phyloP scores from a whole-genome alignment of 2,888 invertebrate species.

The Chrysolina americana region DNA sequence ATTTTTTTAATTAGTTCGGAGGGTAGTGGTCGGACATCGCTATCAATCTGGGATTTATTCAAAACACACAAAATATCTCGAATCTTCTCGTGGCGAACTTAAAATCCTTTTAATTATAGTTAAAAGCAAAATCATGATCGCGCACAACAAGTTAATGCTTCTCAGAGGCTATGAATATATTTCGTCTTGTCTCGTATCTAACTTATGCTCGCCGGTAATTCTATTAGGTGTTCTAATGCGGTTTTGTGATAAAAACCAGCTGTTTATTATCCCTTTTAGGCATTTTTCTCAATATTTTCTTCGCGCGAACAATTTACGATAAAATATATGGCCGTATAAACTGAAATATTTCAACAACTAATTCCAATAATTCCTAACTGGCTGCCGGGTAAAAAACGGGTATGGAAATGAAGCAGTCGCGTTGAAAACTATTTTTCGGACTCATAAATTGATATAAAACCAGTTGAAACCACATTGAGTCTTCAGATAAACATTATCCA shows the following conservation, averaged over 20 bases:
- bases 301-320: not conserved
- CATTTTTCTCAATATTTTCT: constrained; percentile 15
- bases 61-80: constrained; percentile 52
- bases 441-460: constrained; percentile 3
- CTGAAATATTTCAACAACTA: constrained; percentile 9
- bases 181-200: constrained; percentile 55
- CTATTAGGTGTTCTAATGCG: constrained; percentile 28
- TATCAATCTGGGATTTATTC: constrained; percentile 47
- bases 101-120: constrained; percentile 60
- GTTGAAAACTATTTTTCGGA: constrained; percentile 12
- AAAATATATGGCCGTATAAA: constrained; percentile 3
- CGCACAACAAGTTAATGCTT: constrained; percentile 63
- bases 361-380: constrained; percentile 17
- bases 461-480: constrained; percentile 1
- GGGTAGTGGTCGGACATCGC: constrained; percentile 29
- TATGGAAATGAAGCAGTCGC: constrained; percentile 20
- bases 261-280: constrained; percentile 23
- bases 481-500: not conserved
- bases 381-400: constrained; percentile 19
- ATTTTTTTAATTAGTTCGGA: constrained; percentile 50
- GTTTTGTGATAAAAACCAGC: constrained; percentile 30
- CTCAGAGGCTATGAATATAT: constrained; percentile 63
- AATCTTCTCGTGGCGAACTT: constrained; percentile 48
- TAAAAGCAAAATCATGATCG: constrained; percentile 61
- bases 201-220: constrained; percentile 32